Evolutionary conservation across 2,113 vertebrate genomes (phyloP).

Genomic region (Craseonycteris thonglongyai): DNA sequence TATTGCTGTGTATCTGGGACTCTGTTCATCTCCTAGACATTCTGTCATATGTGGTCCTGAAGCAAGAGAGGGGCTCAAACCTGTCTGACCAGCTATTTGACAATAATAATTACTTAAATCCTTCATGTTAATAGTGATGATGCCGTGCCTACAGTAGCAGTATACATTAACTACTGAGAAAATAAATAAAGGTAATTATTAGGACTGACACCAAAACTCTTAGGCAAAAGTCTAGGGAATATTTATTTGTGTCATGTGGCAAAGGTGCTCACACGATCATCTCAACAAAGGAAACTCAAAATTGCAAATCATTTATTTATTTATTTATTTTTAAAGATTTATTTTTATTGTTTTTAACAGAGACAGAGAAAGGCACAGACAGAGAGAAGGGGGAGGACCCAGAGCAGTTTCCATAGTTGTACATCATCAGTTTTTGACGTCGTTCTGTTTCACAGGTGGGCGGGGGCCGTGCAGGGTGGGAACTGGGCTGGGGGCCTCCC

Average conservation of each 20-base stretch:
- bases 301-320: neutral
- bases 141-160: neutral
- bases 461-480: too few species aligned
- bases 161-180: neutral
- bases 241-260: slow-evolving; percentile 57
- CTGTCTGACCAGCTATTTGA: neutral
- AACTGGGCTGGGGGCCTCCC: too few species aligned
- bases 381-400: too few species aligned
- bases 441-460: too few species aligned
- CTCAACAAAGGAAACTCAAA: slow-evolving; percentile 11
- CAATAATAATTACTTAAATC: neutral
- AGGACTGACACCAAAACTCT: slow-evolving; percentile 25
- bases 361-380: too few species aligned
- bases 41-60: neutral
- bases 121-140: neutral
- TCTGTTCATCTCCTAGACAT: neutral
- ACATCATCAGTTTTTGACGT: too few species aligned
- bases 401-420: too few species aligned
- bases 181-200: slow-evolving; percentile 33
- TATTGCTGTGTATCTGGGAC: neutral
- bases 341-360: too few species aligned
- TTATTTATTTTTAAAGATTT: too few species aligned
- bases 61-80: neutral
- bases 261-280: neutral
- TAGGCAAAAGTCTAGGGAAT: slow-evolving; percentile 54